Base-by-base conservation (phyloP, 23 tunicate genomes). In the Diplosoma virens region DNA sequence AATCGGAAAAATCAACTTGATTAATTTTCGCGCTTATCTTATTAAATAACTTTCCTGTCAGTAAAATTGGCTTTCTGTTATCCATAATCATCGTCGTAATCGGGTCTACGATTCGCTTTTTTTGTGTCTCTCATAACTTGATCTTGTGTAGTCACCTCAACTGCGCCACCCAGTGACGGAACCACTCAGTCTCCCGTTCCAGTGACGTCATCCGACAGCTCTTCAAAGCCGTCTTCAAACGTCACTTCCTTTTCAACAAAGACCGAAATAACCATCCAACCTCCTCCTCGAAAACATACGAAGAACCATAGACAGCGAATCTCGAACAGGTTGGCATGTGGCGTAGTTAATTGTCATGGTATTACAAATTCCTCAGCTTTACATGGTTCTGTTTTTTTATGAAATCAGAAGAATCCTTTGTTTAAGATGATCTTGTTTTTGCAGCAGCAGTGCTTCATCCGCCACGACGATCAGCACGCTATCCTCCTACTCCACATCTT, bases 391-490 rank as follows among this genome's bases (percentile, higher is more conserved):
- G 50, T 41, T 14, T 41, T 41, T 7, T 41, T 41, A 7, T 7
- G 50, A 14, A 7, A n/a, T n/a, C n/a, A n/a, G n/a, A n/a, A n/a
- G n/a, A n/a, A 20, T 25, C 4, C 69, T 28, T 61, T 29, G 69
- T 29, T 61, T 27, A 28, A 11, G 30, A 17, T 61, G 6, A 5
- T 55, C 5, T 61, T 66, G 66, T 5, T 27, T 30, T 50, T 58
- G 20, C 54, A 79, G 81, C 66, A 86, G 93, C 67, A 76, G 53
- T 29, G 93, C 81, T 5, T 86, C 93, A 3, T 84, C 90, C 20
- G 82, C 79, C 9, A 85, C 90, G 64, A 85, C 90, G 32, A 73
- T 73, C 52, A 79, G 84, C 73, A 86, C 84, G 18, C 46, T 86
- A 29, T 86, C 93, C 36, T 86, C 93, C 23, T 73, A 71, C 32